phyloP scores from a whole-genome alignment of 2,113 vertebrate genomes.

The Nothobranchius kuhntae region DNA sequence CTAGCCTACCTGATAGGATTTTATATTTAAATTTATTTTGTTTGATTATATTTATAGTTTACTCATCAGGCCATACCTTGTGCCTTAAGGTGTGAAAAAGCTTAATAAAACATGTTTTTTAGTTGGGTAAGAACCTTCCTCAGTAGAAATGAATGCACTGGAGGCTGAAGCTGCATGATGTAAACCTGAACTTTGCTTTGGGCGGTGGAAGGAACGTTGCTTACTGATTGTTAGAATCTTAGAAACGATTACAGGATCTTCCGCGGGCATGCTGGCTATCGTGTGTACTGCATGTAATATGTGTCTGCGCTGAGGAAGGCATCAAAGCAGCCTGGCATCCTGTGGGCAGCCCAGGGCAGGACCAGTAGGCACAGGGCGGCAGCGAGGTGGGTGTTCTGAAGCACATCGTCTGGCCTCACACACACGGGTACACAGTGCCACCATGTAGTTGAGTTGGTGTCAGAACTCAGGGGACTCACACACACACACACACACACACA shows the following conservation, averaged over 20 bases:
- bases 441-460: conserved; percentile 66
- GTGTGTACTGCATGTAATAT: conserved; percentile 27
- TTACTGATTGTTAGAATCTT: conserved; percentile 29
- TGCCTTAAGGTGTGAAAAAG: too few relatives aligned
- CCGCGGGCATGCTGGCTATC: conserved; percentile 40
- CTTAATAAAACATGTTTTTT: too few relatives aligned
- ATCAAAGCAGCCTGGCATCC: conserved; percentile 71
- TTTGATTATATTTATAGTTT: too few relatives aligned
- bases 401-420: conserved; percentile 51
- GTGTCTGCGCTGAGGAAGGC: conserved; percentile 29
- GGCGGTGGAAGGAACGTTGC: conserved; percentile 30
- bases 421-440: conserved; percentile 53
- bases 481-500: conserved; percentile 22
- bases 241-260: conserved; percentile 53
- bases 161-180: conserved; percentile 13
- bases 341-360: conserved; percentile 75
- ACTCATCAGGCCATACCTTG: too few relatives aligned
- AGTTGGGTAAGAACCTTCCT: too few relatives aligned
- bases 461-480: conserved; percentile 62
- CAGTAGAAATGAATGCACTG: too few relatives aligned
- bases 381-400: conserved; percentile 70
- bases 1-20: too few relatives aligned
- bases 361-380: conserved; percentile 53
- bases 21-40: too few relatives aligned
- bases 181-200: conserved; percentile 20